A percentile compares a stretch with the other conserved stretches of the same genome.
Conservation (phyloP, 2,888 invertebrate species). For the Pteria penguin region DNA sequence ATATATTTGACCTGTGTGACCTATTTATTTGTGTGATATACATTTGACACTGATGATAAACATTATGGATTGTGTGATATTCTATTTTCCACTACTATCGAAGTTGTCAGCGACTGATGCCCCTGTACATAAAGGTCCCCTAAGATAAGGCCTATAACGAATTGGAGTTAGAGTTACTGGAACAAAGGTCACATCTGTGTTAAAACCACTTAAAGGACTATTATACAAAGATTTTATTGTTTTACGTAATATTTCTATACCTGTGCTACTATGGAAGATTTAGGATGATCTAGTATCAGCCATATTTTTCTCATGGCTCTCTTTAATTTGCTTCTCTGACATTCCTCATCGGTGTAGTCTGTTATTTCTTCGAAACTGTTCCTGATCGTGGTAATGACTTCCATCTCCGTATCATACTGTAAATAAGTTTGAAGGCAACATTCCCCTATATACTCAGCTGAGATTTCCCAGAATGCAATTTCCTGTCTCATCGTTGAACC, state of each 20-base stretch:
- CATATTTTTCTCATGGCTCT: conserved; percentile 36
- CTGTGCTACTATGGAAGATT: conserved; percentile 50
- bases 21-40: no score
- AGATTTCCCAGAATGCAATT: conserved; percentile 12
- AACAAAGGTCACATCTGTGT: no score
- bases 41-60: no score
- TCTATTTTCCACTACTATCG: no score
- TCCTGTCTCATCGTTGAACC: conserved; percentile 11
- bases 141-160: no score
- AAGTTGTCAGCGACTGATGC: no score
- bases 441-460: neutral
- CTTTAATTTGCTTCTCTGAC: neutral
- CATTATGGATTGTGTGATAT: no score
- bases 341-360: neutral
- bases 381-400: neutral
- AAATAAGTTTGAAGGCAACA: conserved; percentile 7
- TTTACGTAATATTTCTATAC: conserved; percentile 45
- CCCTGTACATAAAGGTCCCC: no score
- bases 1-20: no score
- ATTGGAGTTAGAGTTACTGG: no score
- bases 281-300: conserved; percentile 56
- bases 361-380: neutral
- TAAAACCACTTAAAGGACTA: no score
- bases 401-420: neutral
- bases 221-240: no score